Evolutionary conservation across 2,888 invertebrate species (phyloP).

Genomic region (Maniola hyperantus): DNA sequence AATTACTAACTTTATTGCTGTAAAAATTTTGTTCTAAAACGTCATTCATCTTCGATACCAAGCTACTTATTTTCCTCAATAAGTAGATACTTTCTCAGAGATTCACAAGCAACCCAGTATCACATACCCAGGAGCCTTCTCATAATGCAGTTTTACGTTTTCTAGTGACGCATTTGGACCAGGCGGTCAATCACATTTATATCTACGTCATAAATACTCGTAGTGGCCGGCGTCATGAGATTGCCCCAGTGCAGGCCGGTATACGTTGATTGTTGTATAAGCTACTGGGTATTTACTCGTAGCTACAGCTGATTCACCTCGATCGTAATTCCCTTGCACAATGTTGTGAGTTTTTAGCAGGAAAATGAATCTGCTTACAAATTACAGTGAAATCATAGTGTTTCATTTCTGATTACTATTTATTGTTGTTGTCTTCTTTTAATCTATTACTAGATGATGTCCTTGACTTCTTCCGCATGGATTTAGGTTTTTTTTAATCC

Average conservation of each 20-base stretch:
- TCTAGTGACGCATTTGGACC: neutral
- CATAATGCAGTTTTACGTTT: neutral
- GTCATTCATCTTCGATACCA: too few species aligned
- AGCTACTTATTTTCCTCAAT: neutral
- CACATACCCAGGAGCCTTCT: neutral
- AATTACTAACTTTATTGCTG: too few species aligned
- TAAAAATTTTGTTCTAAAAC: too few species aligned
- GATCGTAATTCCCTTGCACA: neutral
- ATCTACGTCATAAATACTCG: neutral
- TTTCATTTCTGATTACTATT: neutral
- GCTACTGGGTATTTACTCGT: neutral
- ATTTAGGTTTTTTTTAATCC: too few species aligned
- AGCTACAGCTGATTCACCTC: neutral
- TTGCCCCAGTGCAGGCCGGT: neutral
- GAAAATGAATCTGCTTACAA: neutral
- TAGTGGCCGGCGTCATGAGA: neutral
- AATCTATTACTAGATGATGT: too few species aligned
- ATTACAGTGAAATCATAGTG: neutral
- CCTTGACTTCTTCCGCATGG: too few species aligned
- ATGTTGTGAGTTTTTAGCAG: neutral
- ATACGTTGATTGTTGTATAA: neutral
- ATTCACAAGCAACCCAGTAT: neutral
- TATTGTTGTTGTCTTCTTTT: neutral
- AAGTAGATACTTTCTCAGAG: neutral
- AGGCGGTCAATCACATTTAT: neutral